These are phyloP conservation scores for Diplosoma virens DNA, from an alignment of 23 tunicate genomes.

Conservation along the genomic window DNA sequence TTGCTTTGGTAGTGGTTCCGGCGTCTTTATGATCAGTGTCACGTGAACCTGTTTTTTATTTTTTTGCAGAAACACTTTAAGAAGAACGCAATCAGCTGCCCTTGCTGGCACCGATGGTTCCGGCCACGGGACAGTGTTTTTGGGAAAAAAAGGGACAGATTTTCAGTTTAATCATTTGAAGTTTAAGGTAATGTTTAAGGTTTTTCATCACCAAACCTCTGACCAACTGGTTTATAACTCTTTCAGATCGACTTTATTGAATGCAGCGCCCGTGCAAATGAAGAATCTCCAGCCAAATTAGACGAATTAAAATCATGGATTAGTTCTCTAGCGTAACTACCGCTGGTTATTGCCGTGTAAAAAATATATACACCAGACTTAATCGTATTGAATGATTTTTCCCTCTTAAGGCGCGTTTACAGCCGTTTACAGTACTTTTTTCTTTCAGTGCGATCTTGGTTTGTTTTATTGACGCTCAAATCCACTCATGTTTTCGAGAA, in stretches of 20 bases:
- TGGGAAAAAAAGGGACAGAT: conserved; percentile 71
- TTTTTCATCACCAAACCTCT: not conserved
- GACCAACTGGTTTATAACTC: not conserved
- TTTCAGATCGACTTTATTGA: conserved; percentile 70
- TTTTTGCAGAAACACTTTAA: conserved; percentile 61
- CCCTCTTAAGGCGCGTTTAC: no score
- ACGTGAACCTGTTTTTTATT: no score
- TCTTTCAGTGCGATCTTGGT: no score
- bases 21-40: no score
- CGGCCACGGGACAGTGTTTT: conserved; percentile 26
- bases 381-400: no score
- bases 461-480: no score
- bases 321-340: not conserved
- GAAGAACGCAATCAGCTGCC: conserved; percentile 85
- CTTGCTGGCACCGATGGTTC: conserved; percentile 62
- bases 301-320: conserved; percentile 64
- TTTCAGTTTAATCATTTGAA: conserved; percentile 73
- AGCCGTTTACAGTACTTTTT: no score
- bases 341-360: not conserved
- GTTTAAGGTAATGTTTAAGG: conserved; percentile 21
- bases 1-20: no score
- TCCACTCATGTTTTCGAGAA: no score
- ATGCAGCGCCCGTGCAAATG: conserved; percentile 41
- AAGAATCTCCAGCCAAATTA: conserved; percentile 31
- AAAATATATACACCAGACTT: not conserved